Conservation (phyloP, 2,113 vertebrate genomes). For the Oceanites oceanicus region DNA sequence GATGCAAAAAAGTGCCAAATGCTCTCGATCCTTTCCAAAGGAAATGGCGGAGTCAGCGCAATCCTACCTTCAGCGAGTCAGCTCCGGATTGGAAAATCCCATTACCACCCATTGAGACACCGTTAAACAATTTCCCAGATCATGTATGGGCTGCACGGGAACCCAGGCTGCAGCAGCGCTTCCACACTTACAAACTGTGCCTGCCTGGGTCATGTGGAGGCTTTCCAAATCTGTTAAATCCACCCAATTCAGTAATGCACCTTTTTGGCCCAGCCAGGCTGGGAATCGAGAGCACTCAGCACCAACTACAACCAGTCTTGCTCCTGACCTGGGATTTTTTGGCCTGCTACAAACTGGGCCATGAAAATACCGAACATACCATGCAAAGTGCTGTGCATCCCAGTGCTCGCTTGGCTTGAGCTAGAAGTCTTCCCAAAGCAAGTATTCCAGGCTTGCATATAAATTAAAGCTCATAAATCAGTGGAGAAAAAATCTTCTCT, state of each 20-base stretch:
- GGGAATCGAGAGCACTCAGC: not conserved
- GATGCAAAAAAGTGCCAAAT: not conserved
- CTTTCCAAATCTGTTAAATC: not conserved
- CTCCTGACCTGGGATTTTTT: not conserved
- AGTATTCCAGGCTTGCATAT: conserved; percentile 49
- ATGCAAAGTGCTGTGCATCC: not conserved
- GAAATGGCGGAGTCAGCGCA: not conserved
- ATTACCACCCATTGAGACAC: not conserved
- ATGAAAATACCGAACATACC: conserved; percentile 21
- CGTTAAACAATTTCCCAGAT: not conserved
- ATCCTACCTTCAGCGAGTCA: not conserved
- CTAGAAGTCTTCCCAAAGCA: conserved; percentile 27
- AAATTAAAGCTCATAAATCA: conserved; percentile 59
- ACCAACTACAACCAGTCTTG: not conserved
- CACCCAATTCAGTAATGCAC: not conserved
- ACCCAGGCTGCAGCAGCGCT: not conserved
- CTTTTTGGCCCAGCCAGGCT: not conserved
- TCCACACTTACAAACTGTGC: not conserved
- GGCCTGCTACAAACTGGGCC: not conserved
- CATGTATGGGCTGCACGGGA: rapidly evolving
- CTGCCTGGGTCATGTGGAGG: not conserved
- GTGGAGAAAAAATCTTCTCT: not conserved
- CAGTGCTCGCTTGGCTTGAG: not conserved
- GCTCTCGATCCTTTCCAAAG: not conserved
- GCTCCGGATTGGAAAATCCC: not conserved